Evolutionary conservation across 2,888 invertebrate genomes (phyloP).

Genomic region (Petrolisthes cinctipes): DNA sequence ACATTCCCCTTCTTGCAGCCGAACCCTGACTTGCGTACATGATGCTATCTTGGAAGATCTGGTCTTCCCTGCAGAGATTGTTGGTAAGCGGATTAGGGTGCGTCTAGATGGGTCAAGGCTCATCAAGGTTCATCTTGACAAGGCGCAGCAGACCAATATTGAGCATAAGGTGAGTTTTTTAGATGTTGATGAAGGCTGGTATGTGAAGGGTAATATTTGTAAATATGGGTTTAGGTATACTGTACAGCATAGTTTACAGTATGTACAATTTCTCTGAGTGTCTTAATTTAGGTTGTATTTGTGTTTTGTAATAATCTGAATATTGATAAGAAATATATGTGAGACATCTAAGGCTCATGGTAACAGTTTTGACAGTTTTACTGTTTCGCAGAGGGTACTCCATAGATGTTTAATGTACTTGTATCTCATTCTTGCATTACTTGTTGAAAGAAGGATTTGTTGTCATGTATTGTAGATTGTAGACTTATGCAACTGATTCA

Average conservation of each 20-base stretch:
- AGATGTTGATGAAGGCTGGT: neutral
- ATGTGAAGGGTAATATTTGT: neutral
- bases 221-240: neutral
- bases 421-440: too few relatives aligned
- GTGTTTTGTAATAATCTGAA: too few relatives aligned
- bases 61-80: slow-evolving; percentile 98
- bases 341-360: too few relatives aligned
- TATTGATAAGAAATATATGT: too few relatives aligned
- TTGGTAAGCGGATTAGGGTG: slow-evolving; percentile 96
- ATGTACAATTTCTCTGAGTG: neutral
- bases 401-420: too few relatives aligned
- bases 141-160: slow-evolving; percentile 98
- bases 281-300: too few relatives aligned
- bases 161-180: slow-evolving; percentile 89
- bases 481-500: too few relatives aligned
- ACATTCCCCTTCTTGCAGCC: slow-evolving; percentile 71
- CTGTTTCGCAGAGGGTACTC: too few relatives aligned
- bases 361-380: too few relatives aligned
- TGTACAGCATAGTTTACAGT: neutral
- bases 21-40: slow-evolving; percentile 97
- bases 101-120: slow-evolving; percentile 96
- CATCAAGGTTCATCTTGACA: slow-evolving; percentile 97
- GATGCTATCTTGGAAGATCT: slow-evolving; percentile 97
- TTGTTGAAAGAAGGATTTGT: too few relatives aligned
- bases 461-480: too few relatives aligned